Evolutionary conservation across 30 jellyfish, hydroid and myxozoan genomes (phyloP).

Genomic region (Aurelia sp.): DNA sequence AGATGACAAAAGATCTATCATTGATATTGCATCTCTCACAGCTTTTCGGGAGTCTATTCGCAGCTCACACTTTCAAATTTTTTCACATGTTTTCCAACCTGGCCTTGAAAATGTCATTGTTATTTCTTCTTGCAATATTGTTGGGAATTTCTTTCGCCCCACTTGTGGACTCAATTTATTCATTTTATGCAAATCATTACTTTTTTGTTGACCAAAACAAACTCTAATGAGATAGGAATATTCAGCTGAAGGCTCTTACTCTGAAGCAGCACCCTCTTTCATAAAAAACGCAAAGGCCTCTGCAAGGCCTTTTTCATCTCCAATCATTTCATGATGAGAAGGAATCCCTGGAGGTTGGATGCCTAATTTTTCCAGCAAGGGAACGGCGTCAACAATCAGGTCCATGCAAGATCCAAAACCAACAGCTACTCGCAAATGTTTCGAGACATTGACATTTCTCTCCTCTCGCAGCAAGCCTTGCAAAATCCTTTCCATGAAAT

Average conservation of each 20-base stretch:
- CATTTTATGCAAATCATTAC: too few relatives aligned
- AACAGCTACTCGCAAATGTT: slow-evolving; percentile 74
- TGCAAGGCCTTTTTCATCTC: slow-evolving; percentile 55
- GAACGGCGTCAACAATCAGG: slow-evolving; percentile 81
- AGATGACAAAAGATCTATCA: too few relatives aligned
- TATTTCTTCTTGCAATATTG: too few relatives aligned
- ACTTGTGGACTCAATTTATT: too few relatives aligned
- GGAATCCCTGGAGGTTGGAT: slow-evolving; percentile 71
- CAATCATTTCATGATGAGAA: slow-evolving; percentile 70
- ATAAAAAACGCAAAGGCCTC: slow-evolving; percentile 83
- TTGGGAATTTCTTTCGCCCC: too few relatives aligned
- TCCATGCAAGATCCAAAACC: slow-evolving; percentile 97
- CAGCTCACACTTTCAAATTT: too few relatives aligned
- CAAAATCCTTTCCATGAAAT: slow-evolving; percentile 39
- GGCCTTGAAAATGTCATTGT: too few relatives aligned
- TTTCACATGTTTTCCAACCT: too few relatives aligned
- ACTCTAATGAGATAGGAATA: neutral
- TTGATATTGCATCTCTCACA: too few relatives aligned
- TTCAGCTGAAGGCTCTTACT: slow-evolving; percentile 40
- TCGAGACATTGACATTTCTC: slow-evolving; percentile 71
- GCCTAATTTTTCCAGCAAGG: slow-evolving; percentile 56
- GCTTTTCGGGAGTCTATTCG: too few relatives aligned
- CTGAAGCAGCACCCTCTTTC: slow-evolving; percentile 96
- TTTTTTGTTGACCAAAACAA: neutral
- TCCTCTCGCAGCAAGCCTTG: slow-evolving; percentile 73